These are phyloP conservation scores for Apamea epomidion DNA, from an alignment of 2,888 invertebrate genomes.

Conservation along the genomic window DNA sequence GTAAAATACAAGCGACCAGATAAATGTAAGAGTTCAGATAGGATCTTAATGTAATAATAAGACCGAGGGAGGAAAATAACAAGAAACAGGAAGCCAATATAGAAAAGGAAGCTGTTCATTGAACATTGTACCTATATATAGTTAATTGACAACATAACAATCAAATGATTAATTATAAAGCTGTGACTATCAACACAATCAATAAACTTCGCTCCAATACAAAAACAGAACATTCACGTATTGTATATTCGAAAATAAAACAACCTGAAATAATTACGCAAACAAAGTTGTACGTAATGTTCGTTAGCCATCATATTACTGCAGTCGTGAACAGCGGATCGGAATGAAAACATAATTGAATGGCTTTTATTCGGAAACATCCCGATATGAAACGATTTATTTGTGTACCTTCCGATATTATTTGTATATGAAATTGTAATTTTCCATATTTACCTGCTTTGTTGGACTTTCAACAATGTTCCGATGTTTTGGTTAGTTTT, in stretches of 20 bases:
- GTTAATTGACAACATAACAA: neutral
- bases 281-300: constrained; percentile 21
- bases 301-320: constrained; percentile 49
- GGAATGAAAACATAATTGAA: constrained; percentile 61
- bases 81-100: neutral
- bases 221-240: neutral
- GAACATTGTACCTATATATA: neutral
- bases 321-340: constrained; percentile 36
- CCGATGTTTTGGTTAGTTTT: neutral
- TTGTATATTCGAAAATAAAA: constrained; percentile 29
- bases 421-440: constrained; percentile 46
- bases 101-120: neutral
- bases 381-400: constrained; percentile 56
- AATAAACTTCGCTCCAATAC: neutral
- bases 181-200: neutral
- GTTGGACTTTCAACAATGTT: constrained; percentile 7
- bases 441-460: constrained; percentile 22
- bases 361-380: constrained; percentile 41
- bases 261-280: constrained; percentile 1
- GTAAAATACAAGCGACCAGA: neutral
- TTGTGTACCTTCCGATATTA: constrained; percentile 28
- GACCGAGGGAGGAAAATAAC: neutral
- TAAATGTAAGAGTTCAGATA: neutral
- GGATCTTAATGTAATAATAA: neutral
- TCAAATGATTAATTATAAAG: neutral